Base-by-base conservation (phyloP, 2,113 vertebrate species). In the Asarcornis scutulata region DNA sequence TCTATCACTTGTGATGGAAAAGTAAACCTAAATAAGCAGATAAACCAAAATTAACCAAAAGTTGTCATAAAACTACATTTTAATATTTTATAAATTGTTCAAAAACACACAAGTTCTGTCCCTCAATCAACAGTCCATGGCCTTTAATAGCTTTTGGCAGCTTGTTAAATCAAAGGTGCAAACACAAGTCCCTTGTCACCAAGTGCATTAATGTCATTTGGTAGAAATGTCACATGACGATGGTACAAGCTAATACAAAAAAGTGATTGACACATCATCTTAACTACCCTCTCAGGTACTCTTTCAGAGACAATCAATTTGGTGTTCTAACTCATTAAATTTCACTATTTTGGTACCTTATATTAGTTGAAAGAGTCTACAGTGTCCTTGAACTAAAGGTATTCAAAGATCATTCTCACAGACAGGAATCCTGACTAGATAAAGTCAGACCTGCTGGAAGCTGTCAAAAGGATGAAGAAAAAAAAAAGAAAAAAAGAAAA, bases 241-340 rank as follows among this genome's bases (percentile, higher is more conserved):
- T 8, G 5, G 64, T 67, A 88, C 80, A 86, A 83, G 86, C 75
- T 90, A 34, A 97, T 94, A 97, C 97, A 95, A 93, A 67, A 81
- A 96, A 97, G 72, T 97, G 92, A 92, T 93, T 97, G 96, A 97
- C 96, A 97, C 68, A 89, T 93, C 91, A 92, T 75, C 92, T 77
- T 83, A 97, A 94, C 86, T 97, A 91, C 48, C 18, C 93, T 97
- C 89, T 92, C 86, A 96, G 92, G 84, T 82, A 88, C 77, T 93
- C 75, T 94, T 97, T 97, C 93, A 93, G 88, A 91, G 84, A 94
- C 92, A 95, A 97, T 88, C 89, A 96, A 83, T 96, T 98, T 96
- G 79, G 69, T 91, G 89, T 97, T 97, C 95, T 97, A 62, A 76
- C 93, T 98, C 96, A 97, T 97, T 98, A 97, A 97, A 85, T 94